phyloP scores from a whole-genome alignment of 2,113 vertebrate genomes.

The Brienomyrus longianalis region DNA sequence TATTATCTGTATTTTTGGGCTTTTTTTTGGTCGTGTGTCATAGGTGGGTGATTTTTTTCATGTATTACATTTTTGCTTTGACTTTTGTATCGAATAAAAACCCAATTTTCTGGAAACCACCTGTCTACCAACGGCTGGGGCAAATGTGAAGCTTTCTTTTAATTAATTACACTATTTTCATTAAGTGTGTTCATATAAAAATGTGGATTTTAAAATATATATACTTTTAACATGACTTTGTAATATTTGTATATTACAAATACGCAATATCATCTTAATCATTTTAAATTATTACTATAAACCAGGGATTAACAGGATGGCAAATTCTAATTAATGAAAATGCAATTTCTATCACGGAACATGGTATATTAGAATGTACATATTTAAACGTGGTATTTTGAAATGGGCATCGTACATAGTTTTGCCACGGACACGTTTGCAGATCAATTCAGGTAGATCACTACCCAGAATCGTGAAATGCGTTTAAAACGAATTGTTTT shows the following conservation, averaged over 20 bases:
- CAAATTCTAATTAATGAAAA: background rate
- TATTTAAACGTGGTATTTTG: background rate
- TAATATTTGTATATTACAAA: background rate
- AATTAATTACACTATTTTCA: background rate
- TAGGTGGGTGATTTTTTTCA: background rate
- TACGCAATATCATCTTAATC: background rate
- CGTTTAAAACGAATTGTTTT: background rate
- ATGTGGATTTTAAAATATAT: background rate
- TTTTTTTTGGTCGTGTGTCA: background rate
- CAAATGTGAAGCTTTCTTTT: background rate
- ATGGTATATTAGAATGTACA: background rate
- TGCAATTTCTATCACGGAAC: background rate
- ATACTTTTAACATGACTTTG: background rate
- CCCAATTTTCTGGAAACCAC: background rate
- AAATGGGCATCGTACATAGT: too few species aligned
- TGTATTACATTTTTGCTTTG: background rate
- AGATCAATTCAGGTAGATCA: background rate
- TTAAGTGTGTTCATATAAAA: background rate
- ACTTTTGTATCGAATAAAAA: background rate
- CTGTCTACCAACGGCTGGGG: background rate
- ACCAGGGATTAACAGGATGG: background rate
- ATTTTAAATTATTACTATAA: background rate
- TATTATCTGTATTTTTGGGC: background rate
- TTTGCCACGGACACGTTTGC: background rate
- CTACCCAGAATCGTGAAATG: background rate